Evolutionary conservation across 2,888 invertebrate species (phyloP), one percentile per base, ranked within the genome.

Genomic region (Teleiodes luculella): DNA sequence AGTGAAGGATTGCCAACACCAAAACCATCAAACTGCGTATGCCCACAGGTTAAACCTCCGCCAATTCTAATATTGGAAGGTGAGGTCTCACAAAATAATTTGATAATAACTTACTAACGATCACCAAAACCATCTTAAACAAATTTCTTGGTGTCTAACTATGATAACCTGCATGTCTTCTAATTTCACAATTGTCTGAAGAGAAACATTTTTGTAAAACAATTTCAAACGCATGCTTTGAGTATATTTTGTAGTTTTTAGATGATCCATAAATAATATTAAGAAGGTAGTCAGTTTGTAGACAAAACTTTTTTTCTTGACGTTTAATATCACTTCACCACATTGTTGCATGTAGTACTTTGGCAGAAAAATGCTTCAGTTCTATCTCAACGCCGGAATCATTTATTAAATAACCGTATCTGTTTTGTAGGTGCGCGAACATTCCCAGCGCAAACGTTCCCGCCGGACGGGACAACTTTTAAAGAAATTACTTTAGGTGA

Each of bases 391-490:
- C 31, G 14, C 16, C 45, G n/a, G n/a, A 36, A 33, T 36, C 18
- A 39, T 1, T 35, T 14, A 35, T 20, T 35, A 7, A 48, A 18
- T n/a, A 16, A 5, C 20, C 13, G 5, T 36, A 37, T 37, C 62
- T 52, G 58, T 59, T 58, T 87, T 82, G 61, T 76, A 96, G 96
- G 96, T 89, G 95, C 95, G 72, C 93, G 95, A 86, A 95, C 96
- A 63, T 96, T 96, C 80, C 96, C 96, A 63, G 95, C 95, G 59
- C 94, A 96, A 80, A 96, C 96, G 65, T 96, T 97, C 78, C 97
- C 97, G 65, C 97, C 97, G 57, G 97, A 97, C 80, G 96, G 97
- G 65, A 97, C 96, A 66, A 96, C 97, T 52, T 97, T 97, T 86
- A 94, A 95, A 70, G 96, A 97, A 91, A 95, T 97, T 72, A 92